These are phyloP conservation scores for Hirtodrosophila trivittata DNA, from an alignment of 2,888 invertebrate genomes.

Conservation along the genomic window DNA sequence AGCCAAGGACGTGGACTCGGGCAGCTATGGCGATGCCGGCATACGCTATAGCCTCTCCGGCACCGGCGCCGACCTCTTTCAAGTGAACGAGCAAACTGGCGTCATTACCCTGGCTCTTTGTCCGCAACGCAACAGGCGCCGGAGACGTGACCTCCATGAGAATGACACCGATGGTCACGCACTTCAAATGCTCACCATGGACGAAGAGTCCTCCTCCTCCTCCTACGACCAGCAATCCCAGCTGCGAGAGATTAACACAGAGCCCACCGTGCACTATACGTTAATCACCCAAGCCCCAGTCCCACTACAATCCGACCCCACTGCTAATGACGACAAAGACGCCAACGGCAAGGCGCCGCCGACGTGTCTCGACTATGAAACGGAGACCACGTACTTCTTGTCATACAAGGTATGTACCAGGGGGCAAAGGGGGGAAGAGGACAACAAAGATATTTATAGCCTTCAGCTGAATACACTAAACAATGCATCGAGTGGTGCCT, in stretches of 20 bases:
- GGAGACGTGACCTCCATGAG: conserved; percentile 69
- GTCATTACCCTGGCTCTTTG: conserved; percentile 92
- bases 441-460: neutral
- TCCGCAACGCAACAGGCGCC: conserved; percentile 85
- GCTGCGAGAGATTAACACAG: conserved; percentile 71
- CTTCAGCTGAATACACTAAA: neutral
- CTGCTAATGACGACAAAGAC: conserved; percentile 69
- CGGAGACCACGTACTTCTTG: conserved; percentile 91
- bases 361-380: conserved; percentile 94
- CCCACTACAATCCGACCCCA: conserved; percentile 34
- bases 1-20: conserved; percentile 93
- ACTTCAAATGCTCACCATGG: conserved; percentile 55
- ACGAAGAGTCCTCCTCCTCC: no score
- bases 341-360: conserved; percentile 84
- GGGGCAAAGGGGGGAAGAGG: conserved; percentile 1
- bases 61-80: conserved; percentile 92
- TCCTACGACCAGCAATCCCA: conserved; percentile 23
- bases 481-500: no score
- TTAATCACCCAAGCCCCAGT: conserved; percentile 65
- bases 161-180: conserved; percentile 50
- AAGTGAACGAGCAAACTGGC: conserved; percentile 91
- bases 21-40: conserved; percentile 91
- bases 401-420: conserved; percentile 90
- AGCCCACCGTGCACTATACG: conserved; percentile 80
- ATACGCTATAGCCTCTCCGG: conserved; percentile 93